These are phyloP conservation scores for Drosophila kanekoi DNA, from an alignment of 2,888 invertebrate genomes.

Conservation along the genomic window DNA sequence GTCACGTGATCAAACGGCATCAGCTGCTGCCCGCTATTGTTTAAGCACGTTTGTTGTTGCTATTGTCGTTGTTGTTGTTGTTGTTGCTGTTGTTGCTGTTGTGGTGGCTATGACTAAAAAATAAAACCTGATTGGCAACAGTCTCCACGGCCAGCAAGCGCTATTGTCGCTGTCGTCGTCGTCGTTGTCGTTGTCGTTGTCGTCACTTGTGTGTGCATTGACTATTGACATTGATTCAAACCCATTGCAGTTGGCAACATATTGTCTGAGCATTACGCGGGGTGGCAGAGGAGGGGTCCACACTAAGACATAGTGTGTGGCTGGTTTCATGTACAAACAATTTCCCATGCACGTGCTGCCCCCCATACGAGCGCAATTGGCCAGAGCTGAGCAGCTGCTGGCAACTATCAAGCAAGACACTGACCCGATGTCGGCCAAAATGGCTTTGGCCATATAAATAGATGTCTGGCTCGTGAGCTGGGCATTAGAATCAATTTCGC, in stretches of 20 bases:
- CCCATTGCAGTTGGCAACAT: slow-evolving; percentile 53
- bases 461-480: slow-evolving; percentile 54
- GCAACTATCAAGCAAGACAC: not conserved
- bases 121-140: slow-evolving; percentile 43
- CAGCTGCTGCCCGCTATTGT: slow-evolving; percentile 49
- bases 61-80: not conserved
- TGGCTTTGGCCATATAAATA: slow-evolving; percentile 3
- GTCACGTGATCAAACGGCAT: slow-evolving; percentile 68
- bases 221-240: slow-evolving; percentile 71
- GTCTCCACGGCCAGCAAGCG: slow-evolving; percentile 37
- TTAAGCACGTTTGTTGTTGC: slow-evolving; percentile 16
- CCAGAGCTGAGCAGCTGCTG: slow-evolving; percentile 1
- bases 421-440: not conserved
- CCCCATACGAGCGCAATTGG: slow-evolving; percentile 7
- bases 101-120: slow-evolving; percentile 4
- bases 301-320: not conserved
- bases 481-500: slow-evolving; percentile 44
- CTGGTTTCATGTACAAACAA: not conserved
- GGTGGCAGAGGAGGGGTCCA: too few relatives aligned
- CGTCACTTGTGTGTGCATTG: slow-evolving; percentile 26
- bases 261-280: not conserved
- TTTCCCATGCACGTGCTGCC: slow-evolving; percentile 46
- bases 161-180: slow-evolving; percentile 20
- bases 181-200: too few relatives aligned
- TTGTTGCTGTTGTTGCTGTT: slow-evolving; percentile 12